Percentiles rank a stretch among this genome's conserved stretches.
Conservation (phyloP, 2,113 vertebrate species). For the Xenopus borealis region DNA sequence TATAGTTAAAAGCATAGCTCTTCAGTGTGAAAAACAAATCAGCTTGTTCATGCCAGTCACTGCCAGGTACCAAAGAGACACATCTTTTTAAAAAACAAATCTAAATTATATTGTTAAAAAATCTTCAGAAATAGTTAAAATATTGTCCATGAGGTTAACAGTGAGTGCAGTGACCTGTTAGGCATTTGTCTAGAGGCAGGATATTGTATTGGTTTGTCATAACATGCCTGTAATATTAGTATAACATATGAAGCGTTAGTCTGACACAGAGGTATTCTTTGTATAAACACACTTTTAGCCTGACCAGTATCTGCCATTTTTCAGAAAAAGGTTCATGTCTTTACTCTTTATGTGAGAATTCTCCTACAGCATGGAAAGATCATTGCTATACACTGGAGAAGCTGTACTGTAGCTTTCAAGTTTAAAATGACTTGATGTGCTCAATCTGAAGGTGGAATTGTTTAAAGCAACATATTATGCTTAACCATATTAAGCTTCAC, state of each 20-base stretch:
- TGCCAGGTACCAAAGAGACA: too few species aligned
- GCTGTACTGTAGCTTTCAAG: too few species aligned
- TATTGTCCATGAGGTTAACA: neutral
- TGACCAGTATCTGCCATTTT: neutral
- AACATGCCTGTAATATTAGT: neutral
- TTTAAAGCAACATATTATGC: too few species aligned
- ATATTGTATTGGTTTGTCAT: slow-evolving; percentile 4
- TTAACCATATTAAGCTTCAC: too few species aligned
- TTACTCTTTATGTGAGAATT: neutral
- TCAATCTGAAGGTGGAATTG: neutral
- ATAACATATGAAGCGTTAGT: slow-evolving; percentile 6
- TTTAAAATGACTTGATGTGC: neutral
- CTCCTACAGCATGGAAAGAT: neutral
- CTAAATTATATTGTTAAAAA: too few species aligned
- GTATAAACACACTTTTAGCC: neutral
- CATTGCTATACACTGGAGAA: too few species aligned
- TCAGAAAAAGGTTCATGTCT: neutral
- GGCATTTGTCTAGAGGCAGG: slow-evolving; percentile 3
- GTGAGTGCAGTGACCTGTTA: neutral
- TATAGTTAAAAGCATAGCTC: too few species aligned
- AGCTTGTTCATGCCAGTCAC: too few species aligned
- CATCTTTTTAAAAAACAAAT: too few species aligned
- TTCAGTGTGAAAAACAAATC: too few species aligned
- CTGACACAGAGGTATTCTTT: slow-evolving; percentile 4
- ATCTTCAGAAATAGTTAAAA: neutral